Conservation (phyloP, 2,888 invertebrate species). For the Ephialtes manifestator region DNA sequence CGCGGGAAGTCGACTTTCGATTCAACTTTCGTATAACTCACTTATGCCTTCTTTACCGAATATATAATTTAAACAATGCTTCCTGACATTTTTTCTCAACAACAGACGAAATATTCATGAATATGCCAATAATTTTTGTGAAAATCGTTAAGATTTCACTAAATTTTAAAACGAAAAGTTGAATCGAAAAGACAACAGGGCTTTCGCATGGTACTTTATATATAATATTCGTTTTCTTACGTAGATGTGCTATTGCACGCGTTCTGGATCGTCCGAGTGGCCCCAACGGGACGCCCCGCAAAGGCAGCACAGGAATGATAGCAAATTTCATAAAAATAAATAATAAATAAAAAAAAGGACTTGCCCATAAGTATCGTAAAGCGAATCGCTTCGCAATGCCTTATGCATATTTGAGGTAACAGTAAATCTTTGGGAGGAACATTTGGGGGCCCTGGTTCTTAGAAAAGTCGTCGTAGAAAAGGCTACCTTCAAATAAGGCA, state of each 20-base stretch:
- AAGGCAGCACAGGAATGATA: constrained; percentile 84
- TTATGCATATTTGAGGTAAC: constrained; percentile 34
- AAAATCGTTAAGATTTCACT: background rate
- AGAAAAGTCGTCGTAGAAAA: constrained; percentile 62
- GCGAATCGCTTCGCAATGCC: background rate
- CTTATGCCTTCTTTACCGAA: background rate
- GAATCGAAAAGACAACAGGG: background rate
- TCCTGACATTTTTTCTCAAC: background rate
- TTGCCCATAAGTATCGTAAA: constrained; percentile 23
- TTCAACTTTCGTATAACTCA: constrained; percentile 1
- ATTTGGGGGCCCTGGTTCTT: background rate
- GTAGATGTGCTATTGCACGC: constrained; percentile 5
- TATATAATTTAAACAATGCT: background rate
- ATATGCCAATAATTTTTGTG: background rate
- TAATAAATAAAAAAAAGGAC: constrained; percentile 48
- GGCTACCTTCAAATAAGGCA: constrained; percentile 62
- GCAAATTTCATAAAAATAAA: constrained; percentile 58
- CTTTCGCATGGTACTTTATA: background rate
- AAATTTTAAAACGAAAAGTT: constrained; percentile 15
- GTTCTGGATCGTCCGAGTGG: constrained; percentile 17
- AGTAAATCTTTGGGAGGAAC: constrained; percentile 42
- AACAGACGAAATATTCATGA: background rate
- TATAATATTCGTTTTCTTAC: constrained; percentile 13
- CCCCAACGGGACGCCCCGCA: constrained; percentile 69
- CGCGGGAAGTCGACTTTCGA: background rate